Conservation (phyloP, 1,140 invertebrate genomes). For the Capitella teleta region DNA sequence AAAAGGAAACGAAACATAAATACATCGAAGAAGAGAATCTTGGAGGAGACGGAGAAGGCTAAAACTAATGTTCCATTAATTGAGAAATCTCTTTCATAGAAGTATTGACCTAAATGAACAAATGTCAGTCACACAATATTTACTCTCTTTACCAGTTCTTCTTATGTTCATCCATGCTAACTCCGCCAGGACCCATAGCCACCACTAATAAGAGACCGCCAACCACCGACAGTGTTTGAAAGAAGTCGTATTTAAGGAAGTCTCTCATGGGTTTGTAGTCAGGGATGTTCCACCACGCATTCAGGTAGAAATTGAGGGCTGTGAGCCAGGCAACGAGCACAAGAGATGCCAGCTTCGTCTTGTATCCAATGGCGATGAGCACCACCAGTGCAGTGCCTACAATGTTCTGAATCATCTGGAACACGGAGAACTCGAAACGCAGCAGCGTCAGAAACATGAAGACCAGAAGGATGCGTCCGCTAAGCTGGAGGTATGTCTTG, state of each 20-base stretch:
- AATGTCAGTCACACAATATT: too few relatives aligned
- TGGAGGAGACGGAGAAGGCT: too few relatives aligned
- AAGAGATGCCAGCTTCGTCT: constrained; percentile 90
- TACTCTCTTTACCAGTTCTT: constrained; percentile 46
- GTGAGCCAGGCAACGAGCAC: constrained; percentile 82
- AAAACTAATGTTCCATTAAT: too few relatives aligned
- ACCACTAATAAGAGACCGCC: constrained; percentile 98
- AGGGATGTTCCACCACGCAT: constrained; percentile 95
- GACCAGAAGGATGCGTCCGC: constrained; percentile 86
- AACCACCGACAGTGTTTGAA: constrained; percentile 97
- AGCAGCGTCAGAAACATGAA: constrained; percentile 98
- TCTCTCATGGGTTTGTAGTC: constrained; percentile 89
- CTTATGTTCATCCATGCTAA: constrained; percentile 99
- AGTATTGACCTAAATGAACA: too few relatives aligned
- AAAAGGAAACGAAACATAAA: too few relatives aligned
- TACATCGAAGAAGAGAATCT: too few relatives aligned
- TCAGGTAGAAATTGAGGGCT: constrained; percentile 89
- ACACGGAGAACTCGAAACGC: constrained; percentile 60
- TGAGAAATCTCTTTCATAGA: too few relatives aligned
- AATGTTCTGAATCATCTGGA: constrained; percentile 74
- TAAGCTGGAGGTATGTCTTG: constrained; percentile 91
- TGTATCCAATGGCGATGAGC: constrained; percentile 75
- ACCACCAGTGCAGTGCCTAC: constrained; percentile 90
- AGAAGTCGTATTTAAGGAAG: constrained; percentile 99
- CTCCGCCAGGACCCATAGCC: constrained; percentile 87